phyloP scores from a whole-genome alignment of 2,888 invertebrate genomes.

The Dryocosmus kuriphilus region DNA sequence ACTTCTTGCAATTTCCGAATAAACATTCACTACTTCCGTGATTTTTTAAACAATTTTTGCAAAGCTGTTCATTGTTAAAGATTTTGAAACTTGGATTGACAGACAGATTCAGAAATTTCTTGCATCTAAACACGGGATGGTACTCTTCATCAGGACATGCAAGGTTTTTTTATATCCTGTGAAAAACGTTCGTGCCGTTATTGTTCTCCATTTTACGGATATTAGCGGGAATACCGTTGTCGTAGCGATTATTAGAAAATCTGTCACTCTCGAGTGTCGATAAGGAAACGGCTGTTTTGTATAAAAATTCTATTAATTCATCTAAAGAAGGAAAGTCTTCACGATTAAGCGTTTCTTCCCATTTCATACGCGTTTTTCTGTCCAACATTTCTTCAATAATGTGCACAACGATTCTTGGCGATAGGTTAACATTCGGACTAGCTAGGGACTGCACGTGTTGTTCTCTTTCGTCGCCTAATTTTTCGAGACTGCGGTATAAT shows the following conservation, averaged over 20 bases:
- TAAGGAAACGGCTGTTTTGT: slow-evolving; percentile 24
- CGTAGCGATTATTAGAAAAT: too few relatives aligned
- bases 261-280: too few relatives aligned
- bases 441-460: slow-evolving; percentile 52
- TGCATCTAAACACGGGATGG: slow-evolving; percentile 52
- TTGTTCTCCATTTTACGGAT: too few relatives aligned
- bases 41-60: too few relatives aligned
- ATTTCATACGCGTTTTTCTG: slow-evolving; percentile 47
- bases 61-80: too few relatives aligned
- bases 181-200: too few relatives aligned
- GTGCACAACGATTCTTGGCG: slow-evolving; percentile 51
- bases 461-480: slow-evolving; percentile 47
- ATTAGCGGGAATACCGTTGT: too few relatives aligned
- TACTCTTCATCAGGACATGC: slow-evolving; percentile 44
- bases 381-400: slow-evolving; percentile 56
- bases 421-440: slow-evolving; percentile 47
- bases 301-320: slow-evolving; percentile 47
- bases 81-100: slow-evolving; percentile 34
- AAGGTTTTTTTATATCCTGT: background rate
- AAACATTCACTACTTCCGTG: too few relatives aligned
- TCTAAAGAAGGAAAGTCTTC: slow-evolving; percentile 48
- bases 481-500: slow-evolving; percentile 35
- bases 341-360: slow-evolving; percentile 43
- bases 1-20: too few relatives aligned
- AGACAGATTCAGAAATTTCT: slow-evolving; percentile 44